Conservation (phyloP, 2,888 invertebrate species). For the Therioaphis trifolii region DNA sequence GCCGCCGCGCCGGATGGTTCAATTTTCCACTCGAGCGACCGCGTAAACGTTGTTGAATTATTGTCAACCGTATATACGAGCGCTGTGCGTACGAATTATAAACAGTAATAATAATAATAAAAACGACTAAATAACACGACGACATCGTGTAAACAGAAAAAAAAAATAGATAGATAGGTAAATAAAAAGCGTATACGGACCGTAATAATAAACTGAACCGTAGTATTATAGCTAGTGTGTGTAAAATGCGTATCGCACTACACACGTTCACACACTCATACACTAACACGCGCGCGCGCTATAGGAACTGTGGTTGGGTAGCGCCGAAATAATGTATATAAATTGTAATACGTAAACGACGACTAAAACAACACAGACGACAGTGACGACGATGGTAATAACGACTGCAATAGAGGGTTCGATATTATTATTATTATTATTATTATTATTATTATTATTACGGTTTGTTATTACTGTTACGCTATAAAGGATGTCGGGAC, state of each 20-base stretch:
- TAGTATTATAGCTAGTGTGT: constrained; percentile 9
- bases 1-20: constrained; percentile 46
- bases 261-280: neutral
- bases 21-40: constrained; percentile 59
- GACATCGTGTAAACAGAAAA: neutral
- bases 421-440: constrained; percentile 7
- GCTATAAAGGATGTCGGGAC: neutral
- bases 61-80: constrained; percentile 51
- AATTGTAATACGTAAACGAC: neutral
- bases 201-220: constrained; percentile 31
- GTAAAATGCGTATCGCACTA: constrained; percentile 50
- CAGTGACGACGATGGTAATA: constrained; percentile 17
- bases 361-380: no score
- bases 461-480: no score
- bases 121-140: constrained; percentile 19
- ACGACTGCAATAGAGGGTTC: constrained; percentile 19
- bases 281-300: neutral
- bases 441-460: no score
- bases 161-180: neutral
- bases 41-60: constrained; percentile 60
- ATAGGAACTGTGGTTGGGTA: constrained; percentile 60
- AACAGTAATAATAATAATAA: constrained; percentile 6
- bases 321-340: constrained; percentile 26
- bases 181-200: constrained; percentile 11
- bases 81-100: constrained; percentile 27